Percentiles rank a stretch among this genome's conserved stretches.
Conservation (phyloP, 2,888 invertebrate genomes). For the Lacanobia oleracea region DNA sequence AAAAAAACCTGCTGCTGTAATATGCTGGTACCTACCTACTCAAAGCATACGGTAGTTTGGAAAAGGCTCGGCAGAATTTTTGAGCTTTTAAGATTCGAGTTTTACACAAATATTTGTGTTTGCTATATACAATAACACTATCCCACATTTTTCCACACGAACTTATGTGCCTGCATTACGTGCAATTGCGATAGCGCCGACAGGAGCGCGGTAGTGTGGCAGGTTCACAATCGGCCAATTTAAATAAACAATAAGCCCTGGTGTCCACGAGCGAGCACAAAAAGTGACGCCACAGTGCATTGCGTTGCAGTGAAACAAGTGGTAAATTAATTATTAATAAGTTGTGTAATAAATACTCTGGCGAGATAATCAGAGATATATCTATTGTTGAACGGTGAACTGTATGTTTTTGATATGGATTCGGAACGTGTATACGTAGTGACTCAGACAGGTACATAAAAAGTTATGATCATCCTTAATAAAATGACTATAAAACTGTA, state of each 20-base stretch:
- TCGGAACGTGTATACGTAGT: background rate
- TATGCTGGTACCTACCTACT: too few species aligned
- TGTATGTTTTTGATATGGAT: too few species aligned
- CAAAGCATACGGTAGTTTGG: too few species aligned
- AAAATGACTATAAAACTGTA: too few species aligned
- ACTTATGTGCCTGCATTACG: conserved; percentile 35
- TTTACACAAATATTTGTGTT: too few species aligned
- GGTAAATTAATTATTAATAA: background rate
- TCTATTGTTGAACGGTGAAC: background rate
- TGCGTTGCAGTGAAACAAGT: conserved; percentile 16
- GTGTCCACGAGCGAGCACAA: conserved; percentile 49
- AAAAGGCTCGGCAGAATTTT: too few species aligned
- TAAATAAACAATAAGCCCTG: conserved; percentile 68
- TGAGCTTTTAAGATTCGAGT: too few species aligned
- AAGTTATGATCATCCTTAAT: too few species aligned
- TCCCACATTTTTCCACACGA: conserved; percentile 23
- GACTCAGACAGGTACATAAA: background rate
- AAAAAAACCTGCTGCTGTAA: too few species aligned
- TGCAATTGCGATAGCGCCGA: conserved; percentile 49
- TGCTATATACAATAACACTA: too few species aligned
- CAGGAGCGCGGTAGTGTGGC: conserved; percentile 32
- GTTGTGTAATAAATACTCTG: too few species aligned
- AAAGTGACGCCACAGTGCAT: conserved; percentile 44
- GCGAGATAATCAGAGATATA: background rate
- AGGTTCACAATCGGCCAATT: conserved; percentile 67